These are phyloP conservation scores for Eubucco bourcierii DNA, from an alignment of 2,113 vertebrate genomes.

Conservation along the genomic window DNA sequence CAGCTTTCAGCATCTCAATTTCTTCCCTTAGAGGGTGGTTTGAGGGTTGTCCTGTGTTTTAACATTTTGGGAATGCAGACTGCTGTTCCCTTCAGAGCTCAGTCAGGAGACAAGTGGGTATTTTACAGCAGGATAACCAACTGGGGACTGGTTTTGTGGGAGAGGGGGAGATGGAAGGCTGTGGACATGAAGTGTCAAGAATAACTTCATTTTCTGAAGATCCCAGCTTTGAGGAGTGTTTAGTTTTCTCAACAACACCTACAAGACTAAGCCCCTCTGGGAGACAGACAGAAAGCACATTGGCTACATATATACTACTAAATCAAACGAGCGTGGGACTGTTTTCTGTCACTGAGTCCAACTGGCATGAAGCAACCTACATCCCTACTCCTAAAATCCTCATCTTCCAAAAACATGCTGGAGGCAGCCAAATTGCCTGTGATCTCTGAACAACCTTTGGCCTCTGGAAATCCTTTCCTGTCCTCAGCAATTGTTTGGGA, in stretches of 20 bases:
- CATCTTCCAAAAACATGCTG: conserved; percentile 36
- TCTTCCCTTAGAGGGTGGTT: background rate
- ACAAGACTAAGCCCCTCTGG: background rate
- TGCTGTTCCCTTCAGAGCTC: background rate
- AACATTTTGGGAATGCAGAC: background rate
- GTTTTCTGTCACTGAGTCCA: conserved; percentile 53
- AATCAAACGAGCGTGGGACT: conserved; percentile 30
- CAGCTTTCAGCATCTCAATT: background rate
- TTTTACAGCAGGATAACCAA: background rate
- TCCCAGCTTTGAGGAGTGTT: background rate
- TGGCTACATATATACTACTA: conserved; percentile 21
- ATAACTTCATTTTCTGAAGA: background rate
- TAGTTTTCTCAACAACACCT: conserved; percentile 20
- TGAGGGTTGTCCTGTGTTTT: background rate
- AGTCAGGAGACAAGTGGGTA: background rate
- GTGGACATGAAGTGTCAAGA: background rate
- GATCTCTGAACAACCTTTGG: conserved; percentile 26
- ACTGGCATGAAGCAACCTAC: conserved; percentile 34
- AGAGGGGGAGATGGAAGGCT: background rate
- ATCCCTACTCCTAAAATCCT: conserved; percentile 23
- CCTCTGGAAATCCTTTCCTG: conserved; percentile 44
- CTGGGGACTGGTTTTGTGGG: background rate
- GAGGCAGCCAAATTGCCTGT: conserved; percentile 34
- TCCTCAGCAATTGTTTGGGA: conserved; percentile 27
- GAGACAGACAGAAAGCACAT: background rate